Base-by-base conservation (phyloP, 2,797 vertebrate genomes). In the Caiman crocodilus region DNA sequence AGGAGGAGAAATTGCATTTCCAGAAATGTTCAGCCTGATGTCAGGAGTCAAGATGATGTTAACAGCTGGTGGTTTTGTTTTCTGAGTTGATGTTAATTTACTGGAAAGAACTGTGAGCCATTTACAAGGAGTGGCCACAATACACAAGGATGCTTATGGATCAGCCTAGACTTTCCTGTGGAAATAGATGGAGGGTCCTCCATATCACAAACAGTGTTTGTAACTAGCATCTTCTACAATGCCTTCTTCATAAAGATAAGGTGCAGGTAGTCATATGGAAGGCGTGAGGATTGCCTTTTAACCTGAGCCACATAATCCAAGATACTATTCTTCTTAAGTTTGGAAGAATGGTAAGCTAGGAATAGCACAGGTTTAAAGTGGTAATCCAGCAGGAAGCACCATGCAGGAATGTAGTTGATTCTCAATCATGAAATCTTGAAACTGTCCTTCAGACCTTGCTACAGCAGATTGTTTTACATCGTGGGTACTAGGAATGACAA, bases 71-170 rank as follows among this genome's bases (percentile, higher is more conserved):
- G 5, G 21, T 4, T 7, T 2, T n/a, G 8, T n/a, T 63, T 15
- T 10, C 50, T 77, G 57, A 17, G 0, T 1, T 10, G 61, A 1
- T 2, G 71, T 5, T 59, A n/a, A 14, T 59, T 25, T 3, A 12
- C 11, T 0, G 6, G 4, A 11, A 56, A 60, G 77, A 35, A 56
- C 2, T 2, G 35, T 59, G 26, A 12, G 59, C 4, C 2, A 0
- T 0, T 7, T 4, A n/a, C 2, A 1, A 35, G 21, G 74, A 10
- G n/a, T 0, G 55, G 25, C 59, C 55, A 3, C 60, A 42, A 23
- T 23, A 56, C 59, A 28, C 1, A 1, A 0, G 0, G 74, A 57
- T 50, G 42, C 2, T 17, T 10, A 17, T 1, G 20, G 2, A 14
- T 60, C 2, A 0, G 4, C 17, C 78, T 32, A 60, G 26, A 78